Percentiles rank a stretch among this genome's conserved stretches.
Evolutionary conservation across 2,113 vertebrate species (phyloP).

Genomic region (Planiliza haematocheilus): DNA sequence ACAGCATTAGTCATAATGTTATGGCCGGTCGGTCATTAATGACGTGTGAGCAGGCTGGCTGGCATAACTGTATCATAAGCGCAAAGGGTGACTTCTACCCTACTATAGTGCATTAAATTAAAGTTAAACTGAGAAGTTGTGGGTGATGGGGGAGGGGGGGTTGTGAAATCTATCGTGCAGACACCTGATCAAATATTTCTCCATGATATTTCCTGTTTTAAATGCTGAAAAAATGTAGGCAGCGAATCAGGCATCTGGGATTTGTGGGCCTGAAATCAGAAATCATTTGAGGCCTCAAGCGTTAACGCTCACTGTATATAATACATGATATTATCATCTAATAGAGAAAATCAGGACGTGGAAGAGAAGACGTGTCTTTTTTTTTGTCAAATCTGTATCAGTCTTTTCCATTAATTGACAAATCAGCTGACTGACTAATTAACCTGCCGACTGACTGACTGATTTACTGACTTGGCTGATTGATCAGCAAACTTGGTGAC

Average conservation of each 20-base stretch:
- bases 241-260: too few relatives aligned
- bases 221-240: background rate
- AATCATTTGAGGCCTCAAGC: slow-evolving; percentile 31
- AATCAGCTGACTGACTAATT: slow-evolving; percentile 48
- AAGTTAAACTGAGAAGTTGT: background rate
- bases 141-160: too few relatives aligned
- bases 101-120: background rate
- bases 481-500: slow-evolving; percentile 47
- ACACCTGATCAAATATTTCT: background rate
- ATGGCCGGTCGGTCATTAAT: too few relatives aligned
- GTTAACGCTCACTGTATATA: slow-evolving; percentile 3
- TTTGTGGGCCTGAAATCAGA: slow-evolving; percentile 5
- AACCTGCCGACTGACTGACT: slow-evolving; percentile 33
- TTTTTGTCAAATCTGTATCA: slow-evolving; percentile 22
- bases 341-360: slow-evolving; percentile 11
- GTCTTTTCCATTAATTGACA: slow-evolving; percentile 34
- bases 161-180: too few relatives aligned
- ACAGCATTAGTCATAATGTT: too few relatives aligned
- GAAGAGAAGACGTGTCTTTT: slow-evolving; percentile 26
- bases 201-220: background rate
- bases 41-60: too few relatives aligned
- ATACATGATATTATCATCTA: slow-evolving; percentile 15
- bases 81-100: too few relatives aligned
- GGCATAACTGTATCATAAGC: too few relatives aligned
- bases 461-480: slow-evolving; percentile 44